A percentile compares a stretch with the other conserved stretches of the same genome.
These are phyloP conservation scores for Chaetogeoica ovagalla DNA, from an alignment of 2,888 invertebrate species.

Conservation along the genomic window DNA sequence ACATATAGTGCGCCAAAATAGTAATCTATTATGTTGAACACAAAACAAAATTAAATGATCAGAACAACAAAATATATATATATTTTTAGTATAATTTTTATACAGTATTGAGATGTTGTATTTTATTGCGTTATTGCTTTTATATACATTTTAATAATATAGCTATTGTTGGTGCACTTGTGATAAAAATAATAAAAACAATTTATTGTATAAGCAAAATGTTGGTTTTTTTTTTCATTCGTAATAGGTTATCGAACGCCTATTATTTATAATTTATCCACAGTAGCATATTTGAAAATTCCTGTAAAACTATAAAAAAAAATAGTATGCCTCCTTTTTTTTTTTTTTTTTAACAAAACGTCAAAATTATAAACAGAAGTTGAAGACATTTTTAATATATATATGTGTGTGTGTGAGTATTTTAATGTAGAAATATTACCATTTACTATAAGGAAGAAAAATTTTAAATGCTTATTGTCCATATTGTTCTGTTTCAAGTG, in stretches of 20 bases:
- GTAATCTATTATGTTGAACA: slow-evolving; percentile 11
- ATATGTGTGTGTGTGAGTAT: too few relatives aligned
- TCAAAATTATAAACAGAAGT: too few relatives aligned
- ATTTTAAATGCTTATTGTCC: too few relatives aligned
- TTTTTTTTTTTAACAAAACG: neutral
- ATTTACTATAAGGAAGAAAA: too few relatives aligned
- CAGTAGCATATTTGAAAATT: too few relatives aligned
- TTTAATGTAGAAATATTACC: too few relatives aligned
- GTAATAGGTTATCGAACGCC: neutral
- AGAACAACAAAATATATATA: slow-evolving; percentile 19
- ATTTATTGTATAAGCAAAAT: neutral
- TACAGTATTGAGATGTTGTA: slow-evolving; percentile 10
- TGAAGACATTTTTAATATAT: too few relatives aligned
- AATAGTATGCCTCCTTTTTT: neutral
- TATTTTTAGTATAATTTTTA: slow-evolving; percentile 29
- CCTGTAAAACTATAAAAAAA: too few relatives aligned
- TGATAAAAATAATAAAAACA: slow-evolving; percentile 26
- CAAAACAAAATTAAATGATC: slow-evolving; percentile 3
- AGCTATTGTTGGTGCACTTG: slow-evolving; percentile 45
- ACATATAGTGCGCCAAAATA: slow-evolving; percentile 45
- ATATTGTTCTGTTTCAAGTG: too few relatives aligned
- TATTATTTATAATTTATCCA: too few relatives aligned
- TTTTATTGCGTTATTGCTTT: slow-evolving; percentile 34
- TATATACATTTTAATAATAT: slow-evolving; percentile 24
- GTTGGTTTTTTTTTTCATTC: slow-evolving; percentile 1